These are phyloP conservation scores for Plestiodon gilberti DNA, from an alignment of 2,113 vertebrate species.

Conservation along the genomic window DNA sequence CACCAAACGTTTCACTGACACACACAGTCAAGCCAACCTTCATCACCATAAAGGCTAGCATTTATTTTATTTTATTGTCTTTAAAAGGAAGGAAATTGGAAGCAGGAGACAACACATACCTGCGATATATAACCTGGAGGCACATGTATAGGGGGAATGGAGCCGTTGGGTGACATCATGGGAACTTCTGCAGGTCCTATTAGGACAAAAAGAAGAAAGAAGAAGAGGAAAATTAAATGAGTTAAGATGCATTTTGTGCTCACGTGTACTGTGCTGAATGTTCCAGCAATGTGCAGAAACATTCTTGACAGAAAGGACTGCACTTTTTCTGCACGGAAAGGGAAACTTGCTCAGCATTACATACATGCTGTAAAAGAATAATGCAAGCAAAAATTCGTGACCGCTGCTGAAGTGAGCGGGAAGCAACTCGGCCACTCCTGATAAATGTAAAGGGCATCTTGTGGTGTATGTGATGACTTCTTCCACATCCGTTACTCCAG, in stretches of 20 bases:
- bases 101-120: conserved; percentile 72
- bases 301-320: conserved; percentile 47
- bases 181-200: conserved; percentile 97
- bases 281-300: conserved; percentile 45
- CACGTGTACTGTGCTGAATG: conserved; percentile 12
- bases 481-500: neutral
- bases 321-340: neutral
- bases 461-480: neutral
- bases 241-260: neutral
- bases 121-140: conserved; percentile 98
- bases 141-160: conserved; percentile 97
- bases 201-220: conserved; percentile 21
- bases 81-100: neutral
- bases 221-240: conserved; percentile 28
- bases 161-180: conserved; percentile 99
- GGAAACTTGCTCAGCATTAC: neutral
- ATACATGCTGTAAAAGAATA: too few relatives aligned
- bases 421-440: neutral
- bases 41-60: neutral
- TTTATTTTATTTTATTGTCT: neutral
- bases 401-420: too few relatives aligned
- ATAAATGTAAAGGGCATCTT: neutral
- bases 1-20: neutral
- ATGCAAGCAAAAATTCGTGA: too few relatives aligned
- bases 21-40: neutral